phyloP scores from a whole-genome alignment of 2,888 invertebrate species.

The Drosophila colorata region DNA sequence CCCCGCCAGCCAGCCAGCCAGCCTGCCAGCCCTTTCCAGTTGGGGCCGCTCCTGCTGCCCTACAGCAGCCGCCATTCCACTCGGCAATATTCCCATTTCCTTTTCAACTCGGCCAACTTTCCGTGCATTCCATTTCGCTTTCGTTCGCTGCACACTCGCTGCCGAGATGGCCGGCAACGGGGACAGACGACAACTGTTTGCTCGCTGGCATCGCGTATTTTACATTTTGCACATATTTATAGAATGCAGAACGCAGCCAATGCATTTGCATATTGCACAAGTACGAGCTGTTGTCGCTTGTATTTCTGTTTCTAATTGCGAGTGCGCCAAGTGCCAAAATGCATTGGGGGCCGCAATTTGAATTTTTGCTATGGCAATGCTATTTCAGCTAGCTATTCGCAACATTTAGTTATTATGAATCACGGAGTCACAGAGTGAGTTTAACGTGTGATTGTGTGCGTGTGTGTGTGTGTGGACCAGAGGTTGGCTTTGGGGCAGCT shows the following conservation, averaged over 20 bases:
- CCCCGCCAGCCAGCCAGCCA: neutral
- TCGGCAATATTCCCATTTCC: slow-evolving; percentile 32
- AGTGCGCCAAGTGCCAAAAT: slow-evolving; percentile 57
- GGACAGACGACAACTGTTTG: slow-evolving; percentile 39
- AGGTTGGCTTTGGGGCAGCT: slow-evolving; percentile 58
- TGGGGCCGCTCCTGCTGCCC: slow-evolving; percentile 39
- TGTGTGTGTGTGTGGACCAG: slow-evolving; percentile 12
- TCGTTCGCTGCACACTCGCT: slow-evolving; percentile 37
- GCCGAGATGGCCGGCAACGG: slow-evolving; percentile 11
- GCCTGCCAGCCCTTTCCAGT: slow-evolving; percentile 1
- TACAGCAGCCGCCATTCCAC: slow-evolving; percentile 21
- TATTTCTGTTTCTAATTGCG: slow-evolving; percentile 45
- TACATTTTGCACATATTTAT: slow-evolving; percentile 64
- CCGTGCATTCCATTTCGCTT: slow-evolving; percentile 49
- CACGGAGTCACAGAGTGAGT: slow-evolving; percentile 34
- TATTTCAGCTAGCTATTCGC: slow-evolving; percentile 20
- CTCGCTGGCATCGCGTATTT: slow-evolving; percentile 21
- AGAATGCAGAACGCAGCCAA: slow-evolving; percentile 59
- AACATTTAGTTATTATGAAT: slow-evolving; percentile 54
- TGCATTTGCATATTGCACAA: slow-evolving; percentile 46
- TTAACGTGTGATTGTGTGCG: neutral
- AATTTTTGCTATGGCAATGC: slow-evolving; percentile 30
- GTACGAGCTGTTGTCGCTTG: slow-evolving; percentile 7
- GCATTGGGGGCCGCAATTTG: slow-evolving; percentile 37
- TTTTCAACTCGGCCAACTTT: slow-evolving; percentile 34